Percentiles rank a stretch among this genome's conserved stretches.
Evolutionary conservation across 2,888 invertebrate species (phyloP).

Genomic region (Xestia c-nigrum): DNA sequence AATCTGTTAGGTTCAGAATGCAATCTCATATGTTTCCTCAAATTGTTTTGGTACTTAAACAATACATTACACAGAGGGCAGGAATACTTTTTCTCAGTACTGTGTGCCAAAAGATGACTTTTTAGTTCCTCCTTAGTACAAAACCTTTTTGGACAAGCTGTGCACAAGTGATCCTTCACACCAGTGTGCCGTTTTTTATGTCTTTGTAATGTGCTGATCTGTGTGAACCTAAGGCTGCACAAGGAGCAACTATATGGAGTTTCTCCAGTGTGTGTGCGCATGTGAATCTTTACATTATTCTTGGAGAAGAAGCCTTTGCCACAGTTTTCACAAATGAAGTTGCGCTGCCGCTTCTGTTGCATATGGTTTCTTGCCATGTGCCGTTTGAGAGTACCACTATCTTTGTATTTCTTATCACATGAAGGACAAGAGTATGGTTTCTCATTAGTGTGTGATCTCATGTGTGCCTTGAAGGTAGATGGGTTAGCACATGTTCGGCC

Average conservation of each 20-base stretch:
- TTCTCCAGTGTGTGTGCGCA: slow-evolving; percentile 84
- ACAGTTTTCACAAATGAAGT: slow-evolving; percentile 83
- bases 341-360: slow-evolving; percentile 70
- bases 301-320: slow-evolving; percentile 83
- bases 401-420: slow-evolving; percentile 82
- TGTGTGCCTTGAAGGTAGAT: slow-evolving; percentile 77
- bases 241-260: slow-evolving; percentile 81
- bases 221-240: slow-evolving; percentile 80
- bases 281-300: slow-evolving; percentile 79
- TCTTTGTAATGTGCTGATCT: slow-evolving; percentile 77
- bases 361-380: slow-evolving; percentile 79
- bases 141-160: slow-evolving; percentile 80
- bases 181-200: slow-evolving; percentile 80
- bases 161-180: slow-evolving; percentile 76
- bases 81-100: slow-evolving; percentile 77
- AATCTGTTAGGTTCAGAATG: slow-evolving; percentile 79
- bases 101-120: slow-evolving; percentile 78
- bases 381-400: slow-evolving; percentile 77
- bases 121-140: slow-evolving; percentile 81
- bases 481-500: slow-evolving; percentile 73
- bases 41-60: slow-evolving; percentile 88
- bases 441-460: slow-evolving; percentile 80
- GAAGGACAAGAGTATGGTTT: slow-evolving; percentile 76
- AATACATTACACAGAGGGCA: slow-evolving; percentile 84
- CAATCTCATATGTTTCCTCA: slow-evolving; percentile 86